A percentile compares a stretch with the other conserved stretches of the same genome.
These are phyloP conservation scores for Epizoanthus illoricatus DNA, from an alignment of 92 coral and sea anemone genomes.

Conservation along the genomic window DNA sequence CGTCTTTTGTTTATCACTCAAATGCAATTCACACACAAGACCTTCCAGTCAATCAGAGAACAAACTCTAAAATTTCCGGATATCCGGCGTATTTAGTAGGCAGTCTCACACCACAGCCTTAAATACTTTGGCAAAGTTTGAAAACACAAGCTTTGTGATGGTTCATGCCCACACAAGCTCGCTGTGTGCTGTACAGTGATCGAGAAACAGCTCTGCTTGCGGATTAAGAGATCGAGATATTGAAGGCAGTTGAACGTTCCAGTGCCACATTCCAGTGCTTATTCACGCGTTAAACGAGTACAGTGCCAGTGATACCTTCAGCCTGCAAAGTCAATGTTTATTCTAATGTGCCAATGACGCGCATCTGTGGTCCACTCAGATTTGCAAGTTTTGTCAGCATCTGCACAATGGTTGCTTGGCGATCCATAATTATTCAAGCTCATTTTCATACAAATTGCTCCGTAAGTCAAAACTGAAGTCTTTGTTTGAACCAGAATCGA, in stretches of 20 bases:
- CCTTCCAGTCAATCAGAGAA: conserved; percentile 24
- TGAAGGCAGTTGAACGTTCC: background rate
- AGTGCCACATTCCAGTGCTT: background rate
- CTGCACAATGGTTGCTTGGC: conserved; percentile 36
- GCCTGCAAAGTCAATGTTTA: conserved; percentile 21
- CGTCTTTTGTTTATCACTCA: conserved; percentile 34
- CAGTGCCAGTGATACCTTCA: background rate
- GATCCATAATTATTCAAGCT: background rate
- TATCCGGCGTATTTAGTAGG: conserved; percentile 30
- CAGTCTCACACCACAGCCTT: background rate
- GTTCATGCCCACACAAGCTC: background rate
- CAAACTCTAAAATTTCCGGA: conserved; percentile 30
- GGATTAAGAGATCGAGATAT: background rate
- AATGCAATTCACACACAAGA: conserved; percentile 3
- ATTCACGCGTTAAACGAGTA: conserved; percentile 18
- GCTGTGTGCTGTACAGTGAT: background rate
- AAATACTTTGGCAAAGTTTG: background rate
- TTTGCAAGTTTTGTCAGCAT: background rate
- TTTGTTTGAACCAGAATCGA: too few relatives aligned
- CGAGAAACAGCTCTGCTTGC: background rate
- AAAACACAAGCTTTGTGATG: background rate
- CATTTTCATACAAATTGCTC: conserved; percentile 17
- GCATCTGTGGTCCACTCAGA: conserved; percentile 2
- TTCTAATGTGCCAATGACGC: conserved; percentile 25
- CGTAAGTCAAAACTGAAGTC: background rate